These are phyloP conservation scores for Phyllotreta cruciferae DNA, from an alignment of 2,888 invertebrate genomes.

Conservation along the genomic window DNA sequence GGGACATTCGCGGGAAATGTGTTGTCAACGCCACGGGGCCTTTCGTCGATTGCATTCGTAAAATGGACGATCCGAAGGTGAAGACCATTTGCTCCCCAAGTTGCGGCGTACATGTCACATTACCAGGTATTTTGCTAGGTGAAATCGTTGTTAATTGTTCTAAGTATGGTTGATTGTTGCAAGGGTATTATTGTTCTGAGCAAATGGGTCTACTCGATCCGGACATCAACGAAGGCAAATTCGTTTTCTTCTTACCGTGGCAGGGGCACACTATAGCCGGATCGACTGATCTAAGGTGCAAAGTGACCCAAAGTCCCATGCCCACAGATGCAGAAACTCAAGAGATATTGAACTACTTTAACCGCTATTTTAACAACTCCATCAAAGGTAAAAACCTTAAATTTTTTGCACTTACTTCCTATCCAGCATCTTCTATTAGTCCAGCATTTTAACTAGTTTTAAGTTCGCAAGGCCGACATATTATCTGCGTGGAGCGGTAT, in stretches of 20 bases:
- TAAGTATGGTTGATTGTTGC: conserved; percentile 52
- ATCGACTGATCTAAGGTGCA: conserved; percentile 95
- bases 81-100: conserved; percentile 94
- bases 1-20: conserved; percentile 88
- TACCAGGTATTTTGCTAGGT: conserved; percentile 76
- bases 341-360: conserved; percentile 96
- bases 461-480: conserved; percentile 97
- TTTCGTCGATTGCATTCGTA: conserved; percentile 77
- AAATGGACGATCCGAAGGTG: conserved; percentile 89
- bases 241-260: conserved; percentile 99
- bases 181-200: conserved; percentile 76
- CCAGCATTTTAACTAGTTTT: conserved; percentile 32
- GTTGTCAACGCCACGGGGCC: conserved; percentile 99
- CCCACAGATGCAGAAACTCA: conserved; percentile 98
- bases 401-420: too few species aligned
- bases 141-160: too few species aligned
- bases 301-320: conserved; percentile 89
- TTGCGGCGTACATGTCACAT: conserved; percentile 96
- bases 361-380: conserved; percentile 94
- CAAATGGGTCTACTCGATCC: conserved; percentile 99
- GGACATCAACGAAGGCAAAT: conserved; percentile 95
- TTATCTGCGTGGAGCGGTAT: conserved; percentile 98
- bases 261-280: conserved; percentile 92
- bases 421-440: too few species aligned
- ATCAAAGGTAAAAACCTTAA: conserved; percentile 75